Base-by-base conservation (phyloP, 2,888 invertebrate species). In the Rhodophaea formosa region DNA sequence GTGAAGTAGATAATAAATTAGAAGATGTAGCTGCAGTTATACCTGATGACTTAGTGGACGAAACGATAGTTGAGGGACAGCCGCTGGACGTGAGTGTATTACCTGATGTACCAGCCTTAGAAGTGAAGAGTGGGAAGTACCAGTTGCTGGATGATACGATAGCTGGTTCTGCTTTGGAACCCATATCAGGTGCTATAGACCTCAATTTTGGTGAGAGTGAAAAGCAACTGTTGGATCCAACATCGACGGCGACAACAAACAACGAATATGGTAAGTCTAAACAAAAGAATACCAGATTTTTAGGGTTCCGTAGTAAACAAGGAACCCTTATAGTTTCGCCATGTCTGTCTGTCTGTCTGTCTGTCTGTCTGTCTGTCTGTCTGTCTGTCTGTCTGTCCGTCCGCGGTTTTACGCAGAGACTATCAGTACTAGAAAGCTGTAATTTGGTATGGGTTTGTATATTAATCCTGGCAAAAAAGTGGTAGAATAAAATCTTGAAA, bases 91-190 rank as follows among this genome's bases (percentile, higher is more conserved):
- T 82, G 8, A 88, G 88, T 67, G 64, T 81, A 15, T 43, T 85
- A 58, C 66, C 78, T 16, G 76, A 76, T 8, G 58, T 66, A 3
- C 74, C 76, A 15, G 63, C 70, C 7, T 62, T 90, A 54, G 71
- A 80, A 64, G 78, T 88, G 8, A 82, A 74, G 60, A 88, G 80
- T 77, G 91, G 91, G 47, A 90, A 84, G 59, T 91, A 90, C 68
- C 89, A 91, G 59, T 60, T 72, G 23, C 66, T 84, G 2, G 80
- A 81, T 57, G 88, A 87, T 71, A 82, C 74, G 1, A 56, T 85
- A 49, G 66, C 67, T 15, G 82, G 77, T n/a, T 83, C 81, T 10
- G 75, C 82, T 1, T 70, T 75, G 1, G 70, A 82, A 53, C 69
- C 84, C 55, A 80, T 84, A 45, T 78, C 85, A 16, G 77, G 83